Evolutionary conservation across 2,888 invertebrate genomes (phyloP).

Genomic region (Sthenelais limicola): DNA sequence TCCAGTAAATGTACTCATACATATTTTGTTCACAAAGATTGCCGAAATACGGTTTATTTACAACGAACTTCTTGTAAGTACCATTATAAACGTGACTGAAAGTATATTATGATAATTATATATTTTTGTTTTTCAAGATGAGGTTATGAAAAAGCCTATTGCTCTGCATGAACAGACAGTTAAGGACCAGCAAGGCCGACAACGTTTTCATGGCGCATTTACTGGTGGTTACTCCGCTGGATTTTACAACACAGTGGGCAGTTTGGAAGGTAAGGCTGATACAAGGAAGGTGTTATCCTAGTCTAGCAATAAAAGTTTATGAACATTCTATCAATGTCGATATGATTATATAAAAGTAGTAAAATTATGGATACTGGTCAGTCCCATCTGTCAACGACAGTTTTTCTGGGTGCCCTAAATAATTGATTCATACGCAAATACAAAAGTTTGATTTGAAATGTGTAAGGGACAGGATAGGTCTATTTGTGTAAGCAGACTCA

Average conservation of each 20-base stretch:
- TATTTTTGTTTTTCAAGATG: conserved; percentile 77
- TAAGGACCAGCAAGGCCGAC: conserved; percentile 49
- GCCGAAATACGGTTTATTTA: too few species aligned
- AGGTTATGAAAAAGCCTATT: conserved; percentile 84
- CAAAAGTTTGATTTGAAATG: too few species aligned
- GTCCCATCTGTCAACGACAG: neutral
- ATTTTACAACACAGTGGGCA: conserved; percentile 96
- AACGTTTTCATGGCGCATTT: conserved; percentile 98
- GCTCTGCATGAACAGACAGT: conserved; percentile 83
- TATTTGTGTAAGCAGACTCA: too few species aligned
- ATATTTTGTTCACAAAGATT: too few species aligned
- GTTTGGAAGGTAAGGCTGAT: conserved; percentile 82
- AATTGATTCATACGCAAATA: conserved; percentile 1
- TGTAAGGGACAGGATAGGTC: too few species aligned
- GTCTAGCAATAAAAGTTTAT: neutral
- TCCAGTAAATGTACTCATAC: too few species aligned
- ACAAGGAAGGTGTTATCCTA: too few species aligned
- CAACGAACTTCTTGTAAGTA: too few species aligned
- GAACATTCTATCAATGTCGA: neutral
- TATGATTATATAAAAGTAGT: neutral
- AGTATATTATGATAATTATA: too few species aligned
- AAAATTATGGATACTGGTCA: neutral
- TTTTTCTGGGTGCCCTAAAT: neutral
- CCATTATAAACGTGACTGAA: too few species aligned
- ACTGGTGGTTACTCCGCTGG: conserved; percentile 99